Evolutionary conservation across 2,888 invertebrate species (phyloP), one percentile per base, ranked within the genome.

Genomic region (Watsonalla binaria): DNA sequence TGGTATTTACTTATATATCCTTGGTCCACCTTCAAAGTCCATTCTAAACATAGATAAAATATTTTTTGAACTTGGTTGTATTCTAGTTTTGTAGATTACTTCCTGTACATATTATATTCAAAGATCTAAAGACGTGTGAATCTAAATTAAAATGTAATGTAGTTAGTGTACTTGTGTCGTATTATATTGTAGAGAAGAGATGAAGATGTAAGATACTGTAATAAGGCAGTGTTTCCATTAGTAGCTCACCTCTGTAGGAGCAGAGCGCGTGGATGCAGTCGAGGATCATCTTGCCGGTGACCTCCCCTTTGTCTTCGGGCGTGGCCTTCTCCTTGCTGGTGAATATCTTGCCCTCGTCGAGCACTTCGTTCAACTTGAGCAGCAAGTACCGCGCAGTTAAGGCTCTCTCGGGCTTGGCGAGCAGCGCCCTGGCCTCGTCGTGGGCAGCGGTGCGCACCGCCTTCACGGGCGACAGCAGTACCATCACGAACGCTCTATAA

Each of bases 401-500:
- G 5, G 94, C 92, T 13, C 94, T 94, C 34, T 92, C 92, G 37
- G 92, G 80, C 13, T 92, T 87, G 7, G 87, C 90, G 2, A 95
- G 87, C 48, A 97, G 90, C 47, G 92, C 85, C 62, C 92, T 93
- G 0, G 94, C 89, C 52, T 94, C 86, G 0, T 86, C 79, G 42
- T 93, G 81, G 52, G 95, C 95, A 51, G 92, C 92, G 47, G 88
- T 86, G 47, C 97, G 90, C 0, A 94, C 93, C 45, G 89, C 72
- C 54, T 92, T 92, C 46, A 93, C 92, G 2, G 93, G 92, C 2
- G 94, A 93, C 9, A 94, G 93, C 33, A 95, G 84, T 53, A 94
- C 94, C 60, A 93, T 92, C 50, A 96, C 86, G 35, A 97, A 87
- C 0, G 96, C 95, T 66, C 93, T 92, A 73, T 94, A 94, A 50